Evolutionary conservation across 2,113 vertebrate species (phyloP).

Genomic region (Dasyprocta punctata): DNA sequence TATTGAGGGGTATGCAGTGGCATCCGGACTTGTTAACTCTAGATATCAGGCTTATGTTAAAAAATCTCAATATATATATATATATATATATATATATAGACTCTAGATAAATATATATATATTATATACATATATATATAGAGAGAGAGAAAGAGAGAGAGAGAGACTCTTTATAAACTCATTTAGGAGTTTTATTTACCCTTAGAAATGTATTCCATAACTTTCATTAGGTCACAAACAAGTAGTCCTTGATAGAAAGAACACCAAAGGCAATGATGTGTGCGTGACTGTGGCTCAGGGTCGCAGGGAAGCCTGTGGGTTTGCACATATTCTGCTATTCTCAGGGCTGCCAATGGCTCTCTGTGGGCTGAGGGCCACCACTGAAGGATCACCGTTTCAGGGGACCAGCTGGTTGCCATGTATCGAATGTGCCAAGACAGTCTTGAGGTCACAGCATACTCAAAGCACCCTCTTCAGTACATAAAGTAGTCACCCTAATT

Average conservation of each 20-base stretch:
- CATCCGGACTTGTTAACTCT: not conserved
- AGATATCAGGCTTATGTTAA: too few species aligned
- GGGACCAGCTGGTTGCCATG: not conserved
- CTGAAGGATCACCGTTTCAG: not conserved
- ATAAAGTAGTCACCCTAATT: not conserved
- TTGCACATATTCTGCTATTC: not conserved
- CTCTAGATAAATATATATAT: too few species aligned
- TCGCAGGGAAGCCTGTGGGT: not conserved
- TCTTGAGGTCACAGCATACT: not conserved
- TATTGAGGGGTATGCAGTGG: not conserved
- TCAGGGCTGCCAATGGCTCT: not conserved
- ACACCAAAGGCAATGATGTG: not conserved
- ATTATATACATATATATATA: too few species aligned
- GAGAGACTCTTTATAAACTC: not conserved
- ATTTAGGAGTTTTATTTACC: not conserved
- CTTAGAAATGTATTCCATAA: not conserved
- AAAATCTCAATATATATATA: too few species aligned
- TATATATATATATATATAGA: too few species aligned
- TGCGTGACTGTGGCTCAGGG: not conserved
- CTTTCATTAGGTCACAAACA: not conserved
- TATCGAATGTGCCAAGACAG: not conserved
- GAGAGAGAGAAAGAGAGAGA: too few species aligned
- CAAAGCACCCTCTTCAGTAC: not conserved
- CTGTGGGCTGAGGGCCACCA: not conserved
- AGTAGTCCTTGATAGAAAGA: not conserved